These are phyloP conservation scores for Magallana nippona DNA, from an alignment of 2,888 invertebrate species.

Conservation along the genomic window DNA sequence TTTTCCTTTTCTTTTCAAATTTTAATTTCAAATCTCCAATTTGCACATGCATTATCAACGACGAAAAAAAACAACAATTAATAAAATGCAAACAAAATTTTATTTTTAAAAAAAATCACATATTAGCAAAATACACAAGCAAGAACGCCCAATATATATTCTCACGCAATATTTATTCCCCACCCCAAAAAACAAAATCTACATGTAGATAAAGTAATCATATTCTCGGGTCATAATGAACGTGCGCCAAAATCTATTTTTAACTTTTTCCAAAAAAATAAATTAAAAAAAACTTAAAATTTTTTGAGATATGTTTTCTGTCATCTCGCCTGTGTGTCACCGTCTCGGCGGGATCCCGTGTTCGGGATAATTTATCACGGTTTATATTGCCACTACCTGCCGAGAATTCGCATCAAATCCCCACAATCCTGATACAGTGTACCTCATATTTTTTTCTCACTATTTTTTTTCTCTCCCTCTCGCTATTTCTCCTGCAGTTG, in stretches of 20 bases:
- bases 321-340: not conserved
- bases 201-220: too few species aligned
- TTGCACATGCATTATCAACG: too few species aligned
- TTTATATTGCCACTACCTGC: not conserved
- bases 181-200: too few species aligned
- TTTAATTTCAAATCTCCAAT: too few species aligned
- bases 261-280: not conserved
- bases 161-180: too few species aligned
- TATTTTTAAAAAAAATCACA: too few species aligned
- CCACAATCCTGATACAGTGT: not conserved
- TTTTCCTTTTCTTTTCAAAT: too few species aligned
- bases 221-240: too few species aligned
- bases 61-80: too few species aligned
- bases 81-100: too few species aligned
- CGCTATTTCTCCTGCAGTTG: not conserved
- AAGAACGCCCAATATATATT: too few species aligned
- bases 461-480: not conserved
- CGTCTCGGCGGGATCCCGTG: not conserved
- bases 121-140: too few species aligned
- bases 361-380: conserved; percentile 2
- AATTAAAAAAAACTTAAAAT: not conserved
- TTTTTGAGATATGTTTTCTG: not conserved
- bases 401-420: conserved; percentile 6
- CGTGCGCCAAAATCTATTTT: conserved; percentile 2
- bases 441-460: not conserved